Evolutionary conservation across 2,888 invertebrate genomes (phyloP), one percentile per base, ranked within the genome.

Genomic region (Dicyrtomina minuta): DNA sequence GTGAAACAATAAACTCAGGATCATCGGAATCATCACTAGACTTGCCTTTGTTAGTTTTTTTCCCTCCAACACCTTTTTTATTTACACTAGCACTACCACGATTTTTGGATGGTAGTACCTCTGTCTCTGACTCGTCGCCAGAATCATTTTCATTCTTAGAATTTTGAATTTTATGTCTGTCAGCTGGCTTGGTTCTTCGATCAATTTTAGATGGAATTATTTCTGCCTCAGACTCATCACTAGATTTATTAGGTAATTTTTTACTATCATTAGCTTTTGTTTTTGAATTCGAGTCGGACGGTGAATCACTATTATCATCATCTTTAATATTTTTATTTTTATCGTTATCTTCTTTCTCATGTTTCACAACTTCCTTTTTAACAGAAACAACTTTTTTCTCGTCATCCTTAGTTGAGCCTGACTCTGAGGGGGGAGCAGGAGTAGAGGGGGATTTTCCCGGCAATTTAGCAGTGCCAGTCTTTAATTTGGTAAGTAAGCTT

Each of bases 21-120:
- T 62, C 62, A 10, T 62, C 62, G 2, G 62, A 62, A 26, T 62
- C 62, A 33, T n/a, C 62, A 43, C 39, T 39, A 27, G 60, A 60
- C 17, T 43, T 43, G 15, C 22, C 41, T 44, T 39, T 26, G n/a
- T 56, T 59, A 5, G 26, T 6, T 12, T 24, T 43, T 20, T 60
- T 60, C n/a, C 20, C 41, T 20, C 17, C 15, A 22, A 6, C 24
- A 1, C 17, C 44, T 12, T 13, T 8, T 62, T 26, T 62, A 26
- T 33, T 58, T 27, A n/a, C n/a, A n/a, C n/a, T n/a, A n/a, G n/a
- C n/a, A n/a, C n/a, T n/a, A 58, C 13, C 55, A 4, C 15, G 55
- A 26, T n/a, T 17, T 49, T 56, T 56, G 20, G 26, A 2, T 39
- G 1, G 41, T 60, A 39, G n/a, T n/a, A n/a, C n/a, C n/a, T n/a